These are phyloP conservation scores for Zhuqinia jingwanae DNA, from an alignment of 2,888 invertebrate species.

Conservation along the genomic window DNA sequence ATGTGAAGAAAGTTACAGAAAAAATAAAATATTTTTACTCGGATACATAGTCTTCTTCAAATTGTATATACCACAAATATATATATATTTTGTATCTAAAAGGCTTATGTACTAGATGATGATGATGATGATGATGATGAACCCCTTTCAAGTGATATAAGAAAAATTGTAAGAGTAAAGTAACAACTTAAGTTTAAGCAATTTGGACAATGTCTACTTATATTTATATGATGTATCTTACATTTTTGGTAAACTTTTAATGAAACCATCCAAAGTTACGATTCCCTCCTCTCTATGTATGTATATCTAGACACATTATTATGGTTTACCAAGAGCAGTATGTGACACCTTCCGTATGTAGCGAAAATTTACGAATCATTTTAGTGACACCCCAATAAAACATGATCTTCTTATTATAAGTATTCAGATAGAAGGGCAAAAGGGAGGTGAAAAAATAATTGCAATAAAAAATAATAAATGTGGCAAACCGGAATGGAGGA, in stretches of 20 bases:
- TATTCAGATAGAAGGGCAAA: background rate
- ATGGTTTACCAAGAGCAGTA: background rate
- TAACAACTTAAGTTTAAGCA: constrained; percentile 34
- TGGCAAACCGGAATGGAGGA: too few relatives aligned
- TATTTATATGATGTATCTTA: constrained; percentile 41
- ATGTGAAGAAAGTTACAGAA: too few relatives aligned
- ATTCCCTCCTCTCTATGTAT: constrained; percentile 6
- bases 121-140: too few relatives aligned
- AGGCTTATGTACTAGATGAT: too few relatives aligned
- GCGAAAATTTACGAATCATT: background rate
- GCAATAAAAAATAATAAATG: too few relatives aligned
- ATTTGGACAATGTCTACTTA: constrained; percentile 34
- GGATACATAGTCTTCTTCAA: too few relatives aligned
- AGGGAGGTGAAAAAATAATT: background rate
- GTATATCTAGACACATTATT: too few relatives aligned
- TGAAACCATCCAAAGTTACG: background rate
- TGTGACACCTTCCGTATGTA: background rate
- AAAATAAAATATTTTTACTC: too few relatives aligned
- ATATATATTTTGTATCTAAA: too few relatives aligned
- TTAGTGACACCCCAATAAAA: constrained; percentile 2
- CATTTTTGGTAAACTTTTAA: constrained; percentile 52
- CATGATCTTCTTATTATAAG: background rate
- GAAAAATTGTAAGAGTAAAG: too few relatives aligned
- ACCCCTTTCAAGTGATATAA: too few relatives aligned
- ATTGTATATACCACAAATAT: too few relatives aligned